A percentile compares a stretch with the other conserved stretches of the same genome.
Evolutionary conservation across 2,797 vertebrate genomes (phyloP).

Genomic region (Leptatherina wallacei): DNA sequence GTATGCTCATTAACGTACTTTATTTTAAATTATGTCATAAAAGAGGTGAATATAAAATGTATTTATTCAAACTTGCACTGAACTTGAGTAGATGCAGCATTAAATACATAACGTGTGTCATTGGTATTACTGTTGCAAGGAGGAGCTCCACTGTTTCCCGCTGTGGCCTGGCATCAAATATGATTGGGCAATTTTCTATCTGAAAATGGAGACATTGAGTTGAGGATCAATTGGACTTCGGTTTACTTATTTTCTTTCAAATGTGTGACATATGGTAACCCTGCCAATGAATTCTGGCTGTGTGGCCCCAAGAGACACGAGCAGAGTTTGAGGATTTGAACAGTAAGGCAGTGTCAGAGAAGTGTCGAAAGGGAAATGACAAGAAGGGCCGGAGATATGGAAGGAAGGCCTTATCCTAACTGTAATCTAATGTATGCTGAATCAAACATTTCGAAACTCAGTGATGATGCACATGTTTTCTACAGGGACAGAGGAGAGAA

Average conservation of each 20-base stretch:
- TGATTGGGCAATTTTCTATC: neutral
- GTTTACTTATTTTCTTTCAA: neutral
- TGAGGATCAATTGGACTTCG: constrained; percentile 12
- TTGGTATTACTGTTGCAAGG: neutral
- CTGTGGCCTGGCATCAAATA: constrained; percentile 1
- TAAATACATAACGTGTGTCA: neutral
- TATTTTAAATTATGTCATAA: constrained; percentile 10
- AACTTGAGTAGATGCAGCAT: neutral
- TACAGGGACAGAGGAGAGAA: neutral
- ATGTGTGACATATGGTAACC: constrained; percentile 23
- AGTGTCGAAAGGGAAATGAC: constrained; percentile 67
- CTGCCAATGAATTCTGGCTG: constrained; percentile 26
- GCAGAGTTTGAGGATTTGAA: constrained; percentile 52
- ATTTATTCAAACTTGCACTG: neutral
- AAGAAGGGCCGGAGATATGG: constrained; percentile 47
- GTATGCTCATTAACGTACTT: neutral
- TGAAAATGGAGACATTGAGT: constrained; percentile 12
- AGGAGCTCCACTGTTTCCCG: neutral
- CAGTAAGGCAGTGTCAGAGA: constrained; percentile 55
- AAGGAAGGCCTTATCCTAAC: constrained; percentile 44
- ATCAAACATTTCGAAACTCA: constrained; percentile 39
- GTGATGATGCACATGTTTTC: constrained; percentile 26
- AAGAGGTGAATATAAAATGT: neutral
- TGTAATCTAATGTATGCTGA: constrained; percentile 42
- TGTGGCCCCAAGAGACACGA: constrained; percentile 22